A percentile compares a stretch with the other conserved stretches of the same genome.
Evolutionary conservation across 2,797 vertebrate genomes (phyloP).

Genomic region (Eupleurogrammus muticus): DNA sequence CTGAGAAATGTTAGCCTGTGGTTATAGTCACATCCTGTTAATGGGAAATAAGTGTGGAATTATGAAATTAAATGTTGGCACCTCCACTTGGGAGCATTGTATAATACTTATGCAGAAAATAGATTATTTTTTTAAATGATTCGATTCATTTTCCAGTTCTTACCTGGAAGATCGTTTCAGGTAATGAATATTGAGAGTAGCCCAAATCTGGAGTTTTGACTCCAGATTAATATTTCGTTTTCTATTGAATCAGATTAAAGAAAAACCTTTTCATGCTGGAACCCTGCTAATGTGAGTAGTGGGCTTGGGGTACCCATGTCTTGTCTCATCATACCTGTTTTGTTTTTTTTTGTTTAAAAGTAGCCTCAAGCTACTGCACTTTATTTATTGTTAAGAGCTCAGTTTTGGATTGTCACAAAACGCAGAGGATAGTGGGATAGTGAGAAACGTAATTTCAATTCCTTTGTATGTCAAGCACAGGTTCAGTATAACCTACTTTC

Average conservation of each 20-base stretch:
- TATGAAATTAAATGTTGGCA: no score
- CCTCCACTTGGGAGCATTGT: constrained; percentile 3
- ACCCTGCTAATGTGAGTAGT: no score
- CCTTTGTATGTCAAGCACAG: no score
- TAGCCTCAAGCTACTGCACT: no score
- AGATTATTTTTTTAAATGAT: background rate
- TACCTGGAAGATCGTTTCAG: background rate
- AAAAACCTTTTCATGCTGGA: background rate
- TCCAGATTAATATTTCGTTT: background rate
- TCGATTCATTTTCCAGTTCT: background rate
- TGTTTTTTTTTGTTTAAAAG: no score
- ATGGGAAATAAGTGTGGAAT: constrained; percentile 1
- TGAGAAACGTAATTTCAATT: no score
- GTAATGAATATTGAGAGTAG: background rate
- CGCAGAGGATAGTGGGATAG: no score
- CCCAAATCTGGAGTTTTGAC: background rate
- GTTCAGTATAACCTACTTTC: background rate
- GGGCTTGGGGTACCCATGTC: no score
- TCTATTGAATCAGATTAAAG: background rate
- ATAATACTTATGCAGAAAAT: background rate
- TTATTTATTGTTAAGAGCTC: no score
- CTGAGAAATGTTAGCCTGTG: constrained; percentile 8
- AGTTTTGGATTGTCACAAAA: no score
- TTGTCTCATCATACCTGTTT: no score
- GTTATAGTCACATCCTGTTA: constrained; percentile 13